These are phyloP conservation scores for Gavia stellata DNA, from an alignment of 2,113 vertebrate species.

Conservation along the genomic window DNA sequence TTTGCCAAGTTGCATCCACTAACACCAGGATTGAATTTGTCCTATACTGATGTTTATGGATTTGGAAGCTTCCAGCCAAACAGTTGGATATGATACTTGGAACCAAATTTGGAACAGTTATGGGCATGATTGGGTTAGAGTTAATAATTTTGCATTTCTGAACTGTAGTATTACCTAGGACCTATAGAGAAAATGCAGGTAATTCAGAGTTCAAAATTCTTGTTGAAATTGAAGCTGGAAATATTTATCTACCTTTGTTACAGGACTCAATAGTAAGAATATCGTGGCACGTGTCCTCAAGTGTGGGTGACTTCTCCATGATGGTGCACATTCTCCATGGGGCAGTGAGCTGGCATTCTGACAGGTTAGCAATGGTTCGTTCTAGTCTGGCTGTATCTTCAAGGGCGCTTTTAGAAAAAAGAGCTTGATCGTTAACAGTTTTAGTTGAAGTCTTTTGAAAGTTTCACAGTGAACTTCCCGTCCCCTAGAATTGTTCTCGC, in stretches of 20 bases:
- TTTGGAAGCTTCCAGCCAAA: background rate
- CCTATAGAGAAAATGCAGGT: background rate
- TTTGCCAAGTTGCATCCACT: background rate
- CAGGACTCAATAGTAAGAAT: background rate
- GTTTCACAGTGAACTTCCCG: background rate
- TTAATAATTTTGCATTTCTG: background rate
- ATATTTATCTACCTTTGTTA: background rate
- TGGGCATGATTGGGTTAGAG: background rate
- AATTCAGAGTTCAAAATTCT: background rate
- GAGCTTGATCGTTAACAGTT: background rate
- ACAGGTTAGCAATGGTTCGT: background rate
- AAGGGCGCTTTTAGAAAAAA: background rate
- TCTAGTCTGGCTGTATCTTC: background rate
- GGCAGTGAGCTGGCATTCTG: background rate
- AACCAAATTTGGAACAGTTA: background rate
- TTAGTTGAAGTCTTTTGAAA: background rate
- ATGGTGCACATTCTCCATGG: background rate
- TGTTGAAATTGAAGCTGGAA: background rate
- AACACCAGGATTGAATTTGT: background rate
- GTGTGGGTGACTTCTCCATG: background rate
- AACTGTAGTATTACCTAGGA: background rate
- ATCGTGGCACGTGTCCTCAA: background rate
- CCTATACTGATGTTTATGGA: background rate
- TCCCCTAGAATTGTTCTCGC: background rate
- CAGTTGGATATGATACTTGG: background rate